phyloP scores from a whole-genome alignment of 1,140 invertebrate species.

The Bacillus rossius region DNA sequence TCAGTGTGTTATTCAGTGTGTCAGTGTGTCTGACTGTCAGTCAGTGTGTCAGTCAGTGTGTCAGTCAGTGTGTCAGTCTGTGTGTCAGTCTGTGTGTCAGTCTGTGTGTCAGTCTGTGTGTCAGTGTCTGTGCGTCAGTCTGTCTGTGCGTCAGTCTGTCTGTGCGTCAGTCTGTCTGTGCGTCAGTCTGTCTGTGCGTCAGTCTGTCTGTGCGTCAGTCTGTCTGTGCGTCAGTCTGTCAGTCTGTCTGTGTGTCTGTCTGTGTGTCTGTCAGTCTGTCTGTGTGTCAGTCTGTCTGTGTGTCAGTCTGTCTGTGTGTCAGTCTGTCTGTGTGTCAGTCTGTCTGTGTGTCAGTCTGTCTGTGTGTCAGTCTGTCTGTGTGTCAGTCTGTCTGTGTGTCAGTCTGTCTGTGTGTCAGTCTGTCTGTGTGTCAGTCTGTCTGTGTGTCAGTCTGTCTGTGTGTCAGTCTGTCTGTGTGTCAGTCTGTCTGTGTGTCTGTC shows the following conservation, averaged over 20 bases:
- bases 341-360: conserved; percentile 2
- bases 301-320: neutral
- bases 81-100: too few species aligned
- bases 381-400: conserved; percentile 25
- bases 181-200: too few species aligned
- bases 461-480: neutral
- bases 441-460: neutral
- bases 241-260: too few species aligned
- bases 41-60: neutral
- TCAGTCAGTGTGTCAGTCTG: neutral
- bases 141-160: too few species aligned
- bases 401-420: conserved; percentile 20
- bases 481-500: neutral
- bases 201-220: too few species aligned
- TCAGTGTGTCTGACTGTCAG: neutral
- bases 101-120: too few species aligned
- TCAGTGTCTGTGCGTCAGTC: too few species aligned
- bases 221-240: too few species aligned
- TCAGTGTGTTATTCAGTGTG: too few species aligned
- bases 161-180: too few species aligned
- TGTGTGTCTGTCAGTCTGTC: neutral
- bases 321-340: neutral
- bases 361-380: conserved; percentile 23
- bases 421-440: neutral
- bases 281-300: neutral